Evolutionary conservation across 2,113 vertebrate genomes (phyloP).

Genomic region (Pagrus major): DNA sequence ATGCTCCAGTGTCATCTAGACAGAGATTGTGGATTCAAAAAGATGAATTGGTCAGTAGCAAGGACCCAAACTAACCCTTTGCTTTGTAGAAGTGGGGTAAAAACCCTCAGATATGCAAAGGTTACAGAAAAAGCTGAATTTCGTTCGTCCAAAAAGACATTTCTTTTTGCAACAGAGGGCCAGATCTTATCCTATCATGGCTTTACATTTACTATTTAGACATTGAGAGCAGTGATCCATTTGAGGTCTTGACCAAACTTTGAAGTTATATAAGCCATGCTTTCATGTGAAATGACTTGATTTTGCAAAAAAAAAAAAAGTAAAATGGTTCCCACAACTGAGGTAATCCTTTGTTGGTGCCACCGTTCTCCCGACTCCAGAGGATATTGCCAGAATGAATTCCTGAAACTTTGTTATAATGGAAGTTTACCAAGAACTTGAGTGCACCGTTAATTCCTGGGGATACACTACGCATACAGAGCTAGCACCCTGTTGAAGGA

Average conservation of each 20-base stretch:
- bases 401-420: constrained; percentile 1
- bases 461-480: not conserved
- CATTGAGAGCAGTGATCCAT: not conserved
- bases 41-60: not conserved
- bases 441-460: not conserved
- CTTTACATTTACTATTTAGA: constrained; percentile 8
- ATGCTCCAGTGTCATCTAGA: not conserved
- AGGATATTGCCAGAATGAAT: not conserved
- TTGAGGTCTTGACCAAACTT: not conserved
- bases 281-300: not conserved
- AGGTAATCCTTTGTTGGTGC: not conserved
- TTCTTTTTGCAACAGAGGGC: not conserved
- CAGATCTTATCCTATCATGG: not conserved
- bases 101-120: not conserved
- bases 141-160: not conserved
- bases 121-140: not conserved
- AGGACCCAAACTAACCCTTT: not conserved
- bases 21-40: not conserved
- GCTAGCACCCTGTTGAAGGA: not conserved
- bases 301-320: constrained; percentile 7
- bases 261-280: not conserved
- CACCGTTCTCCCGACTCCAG: not conserved
- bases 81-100: not conserved
- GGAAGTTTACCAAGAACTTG: not conserved
- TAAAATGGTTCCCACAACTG: not conserved